Evolutionary conservation across 2,113 vertebrate species (phyloP).

Genomic region (Alethe castanea): DNA sequence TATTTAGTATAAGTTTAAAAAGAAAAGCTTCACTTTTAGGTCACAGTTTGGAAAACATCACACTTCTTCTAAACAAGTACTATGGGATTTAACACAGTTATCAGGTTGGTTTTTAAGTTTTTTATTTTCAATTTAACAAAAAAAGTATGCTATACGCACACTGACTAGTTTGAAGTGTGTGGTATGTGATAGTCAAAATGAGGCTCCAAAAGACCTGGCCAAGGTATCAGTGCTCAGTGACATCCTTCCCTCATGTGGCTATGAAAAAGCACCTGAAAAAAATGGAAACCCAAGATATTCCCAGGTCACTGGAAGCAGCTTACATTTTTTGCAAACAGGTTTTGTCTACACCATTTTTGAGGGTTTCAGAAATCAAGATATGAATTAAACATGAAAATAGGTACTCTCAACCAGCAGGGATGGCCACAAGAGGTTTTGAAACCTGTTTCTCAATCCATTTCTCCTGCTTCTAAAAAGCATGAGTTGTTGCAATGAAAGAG

Average conservation of each 20-base stretch:
- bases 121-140: neutral
- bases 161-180: neutral
- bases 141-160: accelerated
- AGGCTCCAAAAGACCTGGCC: neutral
- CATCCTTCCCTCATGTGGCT: accelerated
- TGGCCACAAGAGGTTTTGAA: neutral
- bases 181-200: neutral
- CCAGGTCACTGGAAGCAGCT: neutral
- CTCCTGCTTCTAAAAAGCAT: neutral
- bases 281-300: neutral
- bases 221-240: no score
- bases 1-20: neutral
- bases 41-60: neutral
- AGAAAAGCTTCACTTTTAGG: neutral
- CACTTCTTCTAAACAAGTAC: neutral
- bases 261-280: neutral
- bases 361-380: neutral
- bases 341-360: neutral
- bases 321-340: neutral
- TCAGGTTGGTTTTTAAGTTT: neutral
- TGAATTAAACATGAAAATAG: neutral
- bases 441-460: neutral
- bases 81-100: neutral
- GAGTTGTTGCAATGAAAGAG: neutral
- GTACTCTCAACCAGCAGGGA: neutral